phyloP scores from a whole-genome alignment of 2,113 vertebrate species.

The Odontophorus gujanensis region DNA sequence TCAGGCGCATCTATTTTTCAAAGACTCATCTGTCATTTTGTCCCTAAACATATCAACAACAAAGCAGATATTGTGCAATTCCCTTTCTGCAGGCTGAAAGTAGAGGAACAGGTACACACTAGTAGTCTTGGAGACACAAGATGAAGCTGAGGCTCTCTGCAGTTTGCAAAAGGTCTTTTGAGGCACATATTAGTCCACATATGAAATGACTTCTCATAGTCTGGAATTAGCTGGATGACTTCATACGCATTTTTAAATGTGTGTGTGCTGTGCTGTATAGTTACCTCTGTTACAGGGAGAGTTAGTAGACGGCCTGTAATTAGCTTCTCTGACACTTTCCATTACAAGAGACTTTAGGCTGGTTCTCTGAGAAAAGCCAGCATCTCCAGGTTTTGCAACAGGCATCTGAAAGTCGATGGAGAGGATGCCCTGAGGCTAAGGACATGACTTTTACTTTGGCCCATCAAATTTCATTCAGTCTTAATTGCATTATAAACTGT shows the following conservation, averaged over 20 bases:
- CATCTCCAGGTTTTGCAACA: slow-evolving; percentile 15
- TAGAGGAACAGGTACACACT: neutral
- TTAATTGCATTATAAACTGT: slow-evolving; percentile 32
- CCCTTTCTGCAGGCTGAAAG: neutral
- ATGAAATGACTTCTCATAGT: neutral
- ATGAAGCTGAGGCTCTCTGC: neutral
- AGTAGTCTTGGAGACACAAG: neutral
- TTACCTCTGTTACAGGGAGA: neutral
- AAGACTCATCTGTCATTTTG: neutral
- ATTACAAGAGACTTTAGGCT: neutral
- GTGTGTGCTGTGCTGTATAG: neutral
- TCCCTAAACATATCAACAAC: neutral
- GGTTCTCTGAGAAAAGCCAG: slow-evolving; percentile 6
- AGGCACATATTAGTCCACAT: neutral
- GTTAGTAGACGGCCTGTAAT: neutral
- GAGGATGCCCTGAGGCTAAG: neutral
- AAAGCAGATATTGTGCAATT: neutral
- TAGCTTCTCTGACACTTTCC: neutral
- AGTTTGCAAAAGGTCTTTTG: neutral
- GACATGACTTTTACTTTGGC: slow-evolving; percentile 16
- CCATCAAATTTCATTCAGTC: slow-evolving; percentile 29
- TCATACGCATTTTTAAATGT: neutral
- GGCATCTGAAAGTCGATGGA: slow-evolving; percentile 24
- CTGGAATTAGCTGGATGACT: neutral
- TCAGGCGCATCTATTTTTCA: neutral